These are phyloP conservation scores for Platysteira castanea DNA, from an alignment of 2,113 vertebrate genomes.

Conservation along the genomic window DNA sequence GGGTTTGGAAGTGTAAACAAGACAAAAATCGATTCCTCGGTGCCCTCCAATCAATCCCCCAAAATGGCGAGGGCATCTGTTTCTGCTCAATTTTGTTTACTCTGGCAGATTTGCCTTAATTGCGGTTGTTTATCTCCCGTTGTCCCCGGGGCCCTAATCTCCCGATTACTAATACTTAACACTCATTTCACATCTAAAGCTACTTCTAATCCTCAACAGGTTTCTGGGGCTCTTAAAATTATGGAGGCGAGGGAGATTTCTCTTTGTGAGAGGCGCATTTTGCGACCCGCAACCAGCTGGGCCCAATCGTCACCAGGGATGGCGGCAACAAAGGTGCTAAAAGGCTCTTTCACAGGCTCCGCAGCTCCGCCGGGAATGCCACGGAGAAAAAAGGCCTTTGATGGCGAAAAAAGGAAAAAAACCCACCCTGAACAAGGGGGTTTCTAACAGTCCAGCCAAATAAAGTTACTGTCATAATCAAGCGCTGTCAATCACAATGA, in stretches of 20 bases:
- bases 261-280: conserved; percentile 85
- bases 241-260: conserved; percentile 60
- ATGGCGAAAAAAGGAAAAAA: neutral
- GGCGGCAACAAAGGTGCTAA: conserved; percentile 90
- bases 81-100: conserved; percentile 80
- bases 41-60: conserved; percentile 82
- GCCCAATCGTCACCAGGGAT: conserved; percentile 82
- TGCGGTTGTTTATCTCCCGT: conserved; percentile 85
- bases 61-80: conserved; percentile 81
- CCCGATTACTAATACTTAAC: conserved; percentile 88
- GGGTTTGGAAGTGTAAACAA: conserved; percentile 92
- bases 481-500: conserved; percentile 82
- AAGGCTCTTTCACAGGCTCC: conserved; percentile 88
- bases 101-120: conserved; percentile 82
- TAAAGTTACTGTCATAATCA: conserved; percentile 81
- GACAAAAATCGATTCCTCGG: conserved; percentile 89
- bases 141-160: conserved; percentile 79
- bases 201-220: conserved; percentile 82
- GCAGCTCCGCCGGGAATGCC: conserved; percentile 77
- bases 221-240: conserved; percentile 77
- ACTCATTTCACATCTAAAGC: conserved; percentile 87
- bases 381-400: conserved; percentile 64
- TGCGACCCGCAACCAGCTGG: conserved; percentile 84
- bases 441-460: conserved; percentile 76
- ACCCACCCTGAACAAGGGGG: conserved; percentile 48